Evolutionary conservation across 2,888 invertebrate genomes (phyloP), one percentile per base, ranked within the genome.

Genomic region (Drosophila yooni): DNA sequence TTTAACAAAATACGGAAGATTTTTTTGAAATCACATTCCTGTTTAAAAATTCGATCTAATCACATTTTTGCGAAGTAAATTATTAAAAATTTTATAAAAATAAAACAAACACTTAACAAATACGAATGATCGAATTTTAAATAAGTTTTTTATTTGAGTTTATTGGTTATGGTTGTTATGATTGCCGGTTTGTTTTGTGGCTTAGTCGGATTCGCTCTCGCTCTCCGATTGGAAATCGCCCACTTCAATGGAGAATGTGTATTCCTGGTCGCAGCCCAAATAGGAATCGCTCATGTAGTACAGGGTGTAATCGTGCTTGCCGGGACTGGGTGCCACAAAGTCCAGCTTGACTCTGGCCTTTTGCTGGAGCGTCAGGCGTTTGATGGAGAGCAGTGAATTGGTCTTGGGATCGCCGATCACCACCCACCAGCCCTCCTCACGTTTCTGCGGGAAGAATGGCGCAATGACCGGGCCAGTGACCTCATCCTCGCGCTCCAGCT

Each of bases 211-310:
- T 81, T 93, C 94, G 77, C 93, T 93, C 75, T 92, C 94, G 50
- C 94, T 95, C 67, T 95, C 95, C 4, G 95, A 95, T 78, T 95
- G 95, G 85, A 95, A 96, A 88, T 96, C 97, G 0, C 95, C 96
- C 8, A 98, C 97, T 80, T 96, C 96, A 18, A 98, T 96, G 0
- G 95, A 95, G 93, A 99, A 98, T 93, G 97, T 97, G 94, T 99
- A 99, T 94, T 99, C 99, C 94, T 99, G 99, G 94, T 99, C 99
- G 91, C 99, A 99, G 11, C 99, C 99, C 91, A 99, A 95, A 93
- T 99, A 99, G 0, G 99, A 97, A 93, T 99, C 99, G 89, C 98
- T 99, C 99, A 99, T 99, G 94, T 98, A 99, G 94, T 98, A 99
- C 60, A 99, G 94, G 0, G 98, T 98, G 94, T 99, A 99, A 18